phyloP scores from a whole-genome alignment of 2,888 invertebrate species.

The Rhagonycha fulva region DNA sequence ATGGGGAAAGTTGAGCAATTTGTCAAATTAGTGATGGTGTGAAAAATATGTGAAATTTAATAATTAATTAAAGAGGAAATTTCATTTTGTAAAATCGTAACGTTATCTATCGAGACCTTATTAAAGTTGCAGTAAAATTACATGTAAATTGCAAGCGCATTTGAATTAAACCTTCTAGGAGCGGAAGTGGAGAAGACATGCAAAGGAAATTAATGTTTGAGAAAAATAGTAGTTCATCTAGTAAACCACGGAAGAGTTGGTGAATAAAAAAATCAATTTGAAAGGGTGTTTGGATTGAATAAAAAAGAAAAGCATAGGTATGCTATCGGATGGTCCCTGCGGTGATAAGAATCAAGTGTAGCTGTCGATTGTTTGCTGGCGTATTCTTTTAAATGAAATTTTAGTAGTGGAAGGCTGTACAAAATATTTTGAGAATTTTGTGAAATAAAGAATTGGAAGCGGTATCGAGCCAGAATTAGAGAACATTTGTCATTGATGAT shows the following conservation, averaged over 20 bases:
- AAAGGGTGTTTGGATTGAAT: conserved; percentile 40
- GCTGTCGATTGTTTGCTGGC: conserved; percentile 47
- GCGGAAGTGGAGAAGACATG: conserved; percentile 50
- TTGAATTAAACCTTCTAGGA: conserved; percentile 47
- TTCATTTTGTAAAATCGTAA: background rate
- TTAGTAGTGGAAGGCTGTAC: conserved; percentile 18
- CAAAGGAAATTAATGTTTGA: conserved; percentile 54
- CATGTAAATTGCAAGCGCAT: conserved; percentile 45
- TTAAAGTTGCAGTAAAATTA: conserved; percentile 44
- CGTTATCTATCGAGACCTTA: conserved; percentile 9
- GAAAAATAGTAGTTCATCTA: conserved; percentile 46
- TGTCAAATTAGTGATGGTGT: too few species aligned
- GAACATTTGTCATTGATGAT: conserved; percentile 45
- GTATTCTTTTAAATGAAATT: conserved; percentile 22
- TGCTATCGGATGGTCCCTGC: conserved; percentile 25
- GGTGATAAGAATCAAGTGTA: conserved; percentile 50
- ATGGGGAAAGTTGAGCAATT: too few species aligned
- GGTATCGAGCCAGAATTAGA: conserved; percentile 41
- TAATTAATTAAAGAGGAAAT: background rate
- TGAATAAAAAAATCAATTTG: conserved; percentile 48
- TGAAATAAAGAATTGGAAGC: conserved; percentile 40
- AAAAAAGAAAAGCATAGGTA: conserved; percentile 31
- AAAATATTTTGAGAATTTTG: conserved; percentile 36
- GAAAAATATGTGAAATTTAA: background rate
- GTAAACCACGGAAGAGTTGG: conserved; percentile 43